Conservation (phyloP, 2,113 vertebrate species). For the Xiphophorus couchianus region DNA sequence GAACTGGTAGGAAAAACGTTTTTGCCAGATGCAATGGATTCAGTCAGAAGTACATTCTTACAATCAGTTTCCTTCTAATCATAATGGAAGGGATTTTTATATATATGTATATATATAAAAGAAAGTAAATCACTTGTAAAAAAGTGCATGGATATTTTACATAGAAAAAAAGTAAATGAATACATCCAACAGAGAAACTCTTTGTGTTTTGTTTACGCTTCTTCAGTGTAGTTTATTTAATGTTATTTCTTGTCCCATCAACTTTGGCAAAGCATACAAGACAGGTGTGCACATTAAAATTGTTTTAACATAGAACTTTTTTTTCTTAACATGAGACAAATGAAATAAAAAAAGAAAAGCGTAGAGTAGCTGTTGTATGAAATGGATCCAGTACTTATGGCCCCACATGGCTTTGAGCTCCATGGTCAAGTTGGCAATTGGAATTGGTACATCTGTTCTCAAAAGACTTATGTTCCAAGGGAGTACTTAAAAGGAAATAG, state of each 20-base stretch:
- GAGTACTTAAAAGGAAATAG: conserved; percentile 56
- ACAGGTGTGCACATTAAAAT: conserved; percentile 12
- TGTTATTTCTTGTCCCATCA: background rate
- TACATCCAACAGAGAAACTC: conserved; percentile 21
- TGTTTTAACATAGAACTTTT: background rate
- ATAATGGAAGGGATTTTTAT: conserved; percentile 1
- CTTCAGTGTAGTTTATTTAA: conserved; percentile 9
- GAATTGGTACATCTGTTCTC: conserved; percentile 50
- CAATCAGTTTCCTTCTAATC: conserved; percentile 23
- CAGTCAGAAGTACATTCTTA: conserved; percentile 14
- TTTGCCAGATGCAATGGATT: conserved; percentile 23
- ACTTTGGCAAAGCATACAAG: background rate
- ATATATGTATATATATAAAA: too few relatives aligned
- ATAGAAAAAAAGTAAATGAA: conserved; percentile 14
- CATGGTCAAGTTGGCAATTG: conserved; percentile 50
- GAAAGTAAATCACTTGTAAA: conserved; percentile 25
- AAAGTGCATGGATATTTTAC: conserved; percentile 38
- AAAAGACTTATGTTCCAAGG: conserved; percentile 42
- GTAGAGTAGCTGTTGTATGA: conserved; percentile 34
- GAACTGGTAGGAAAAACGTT: conserved; percentile 18
- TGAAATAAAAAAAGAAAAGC: conserved; percentile 21
- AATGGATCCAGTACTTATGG: conserved; percentile 32
- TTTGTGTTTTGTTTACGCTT: conserved; percentile 11
- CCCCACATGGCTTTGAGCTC: conserved; percentile 38
- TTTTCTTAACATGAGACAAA: conserved; percentile 3